Evolutionary conservation across 1,140 invertebrate genomes (phyloP), one percentile per base, ranked within the genome.

Genomic region (Chlorops oryzae): DNA sequence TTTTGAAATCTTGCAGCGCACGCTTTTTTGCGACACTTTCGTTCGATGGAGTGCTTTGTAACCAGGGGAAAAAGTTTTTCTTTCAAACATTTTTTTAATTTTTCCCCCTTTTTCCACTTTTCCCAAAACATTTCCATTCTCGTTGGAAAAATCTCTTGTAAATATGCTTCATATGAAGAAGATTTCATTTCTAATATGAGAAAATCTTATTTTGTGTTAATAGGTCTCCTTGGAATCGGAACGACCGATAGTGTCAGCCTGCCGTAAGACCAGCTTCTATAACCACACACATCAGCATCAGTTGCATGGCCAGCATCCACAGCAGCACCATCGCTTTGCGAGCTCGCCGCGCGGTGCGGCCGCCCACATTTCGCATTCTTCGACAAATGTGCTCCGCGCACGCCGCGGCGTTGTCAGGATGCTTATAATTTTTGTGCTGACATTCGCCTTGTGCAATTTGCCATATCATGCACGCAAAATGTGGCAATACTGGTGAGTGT

Each of bases 401-500:
- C 76, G 85, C 12, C 77, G 83, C 17, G 83, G 84, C 15, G 84
- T 86, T 23, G 83, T 86, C 42, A 81, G 86, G 41, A 87, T 93
- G 80, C 76, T 93, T 20, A 83, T 92, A 21, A 83, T 88, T 4
- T 84, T 92, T 10, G 86, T 91, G 6, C 73, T 87, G 28, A 84
- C 86, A 40, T 93, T 93, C 68, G 87, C 87, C 3, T 55, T 90
- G 10, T 92, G 88, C 74, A 90, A 92, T 70, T 71, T 92, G 20
- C 89, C 89, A 1, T 86, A 87, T 70, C 89, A 92, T 73, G 83
- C 84, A 1, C 77, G 88, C 10, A 88, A 90, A 63, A 81, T 90
- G 73, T 88, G 88, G 82, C 83, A 87, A 59, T 78, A 82, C 57
- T 82, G 78, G 79, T 71, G 64, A 75, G 52, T 69, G 9, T 32